Evolutionary conservation across 2,113 vertebrate species (phyloP).

Genomic region (Chionomys nivalis): DNA sequence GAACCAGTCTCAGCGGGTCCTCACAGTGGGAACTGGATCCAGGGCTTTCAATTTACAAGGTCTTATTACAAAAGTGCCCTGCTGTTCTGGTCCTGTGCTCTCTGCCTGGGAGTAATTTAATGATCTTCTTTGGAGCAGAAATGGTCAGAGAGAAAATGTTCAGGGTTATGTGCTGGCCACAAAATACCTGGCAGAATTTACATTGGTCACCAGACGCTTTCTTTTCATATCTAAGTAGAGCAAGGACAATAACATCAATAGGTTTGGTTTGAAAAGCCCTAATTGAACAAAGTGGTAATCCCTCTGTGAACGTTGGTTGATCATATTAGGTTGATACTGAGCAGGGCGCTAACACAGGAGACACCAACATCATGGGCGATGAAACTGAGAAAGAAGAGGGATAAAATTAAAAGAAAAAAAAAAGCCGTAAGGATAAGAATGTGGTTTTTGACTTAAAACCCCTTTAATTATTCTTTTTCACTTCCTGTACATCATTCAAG

Average conservation of each 20-base stretch:
- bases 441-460: not conserved
- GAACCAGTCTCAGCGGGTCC: slow-evolving; percentile 69
- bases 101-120: slow-evolving; percentile 79
- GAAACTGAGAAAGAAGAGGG: not conserved
- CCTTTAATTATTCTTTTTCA: not conserved
- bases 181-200: slow-evolving; percentile 70
- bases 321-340: not conserved
- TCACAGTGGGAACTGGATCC: slow-evolving; percentile 74
- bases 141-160: slow-evolving; percentile 68
- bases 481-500: not conserved
- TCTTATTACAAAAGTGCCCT: slow-evolving; percentile 81
- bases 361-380: rapidly evolving
- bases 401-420: not conserved
- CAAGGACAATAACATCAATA: slow-evolving; percentile 63
- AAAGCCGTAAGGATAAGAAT: not conserved
- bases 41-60: slow-evolving; percentile 80
- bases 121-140: slow-evolving; percentile 74
- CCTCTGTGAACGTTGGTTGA: slow-evolving; percentile 31
- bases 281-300: slow-evolving; percentile 40
- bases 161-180: slow-evolving; percentile 56
- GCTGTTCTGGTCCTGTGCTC: slow-evolving; percentile 73
- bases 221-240: slow-evolving; percentile 66
- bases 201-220: slow-evolving; percentile 70
- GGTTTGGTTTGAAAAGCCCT: slow-evolving; percentile 30
- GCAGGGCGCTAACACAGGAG: not conserved